These are phyloP conservation scores for Aphodius granarius DNA, from an alignment of 2,888 invertebrate species.

Conservation along the genomic window DNA sequence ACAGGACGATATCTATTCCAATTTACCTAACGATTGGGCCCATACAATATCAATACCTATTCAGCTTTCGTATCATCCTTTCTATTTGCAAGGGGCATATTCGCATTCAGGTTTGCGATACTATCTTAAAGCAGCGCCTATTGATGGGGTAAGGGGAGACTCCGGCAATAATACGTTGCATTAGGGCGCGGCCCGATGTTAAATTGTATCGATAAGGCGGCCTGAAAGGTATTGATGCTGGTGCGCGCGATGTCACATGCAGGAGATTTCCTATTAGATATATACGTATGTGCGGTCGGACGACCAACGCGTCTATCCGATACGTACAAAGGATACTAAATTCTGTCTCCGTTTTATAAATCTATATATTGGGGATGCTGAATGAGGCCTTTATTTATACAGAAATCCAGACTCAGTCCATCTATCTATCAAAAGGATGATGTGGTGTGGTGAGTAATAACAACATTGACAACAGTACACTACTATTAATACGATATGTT, in stretches of 20 bases:
- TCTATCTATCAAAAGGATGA: too few relatives aligned
- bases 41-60: not conserved
- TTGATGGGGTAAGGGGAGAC: not conserved
- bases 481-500: too few relatives aligned
- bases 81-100: not conserved
- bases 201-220: slow-evolving; percentile 39
- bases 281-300: slow-evolving; percentile 34
- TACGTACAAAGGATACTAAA: slow-evolving; percentile 34
- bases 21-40: not conserved
- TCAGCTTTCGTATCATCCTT: not conserved
- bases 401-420: too few relatives aligned
- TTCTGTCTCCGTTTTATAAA: slow-evolving; percentile 11
- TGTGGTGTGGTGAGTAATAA: too few relatives aligned
- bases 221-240: slow-evolving; percentile 39
- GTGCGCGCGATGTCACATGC: slow-evolving; percentile 41
- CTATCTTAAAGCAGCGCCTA: slow-evolving; percentile 2
- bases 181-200: slow-evolving; percentile 9
- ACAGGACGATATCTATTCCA: not conserved
- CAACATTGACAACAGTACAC: too few relatives aligned
- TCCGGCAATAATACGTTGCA: slow-evolving; percentile 14
- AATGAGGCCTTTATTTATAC: not conserved
- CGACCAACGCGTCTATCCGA: slow-evolving; percentile 34
- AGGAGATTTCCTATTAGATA: slow-evolving; percentile 45
- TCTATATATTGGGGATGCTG: not conserved
- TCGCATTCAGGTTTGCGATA: not conserved